Conservation (phyloP, 2,797 vertebrate genomes). For the Cheirogaleus major region DNA sequence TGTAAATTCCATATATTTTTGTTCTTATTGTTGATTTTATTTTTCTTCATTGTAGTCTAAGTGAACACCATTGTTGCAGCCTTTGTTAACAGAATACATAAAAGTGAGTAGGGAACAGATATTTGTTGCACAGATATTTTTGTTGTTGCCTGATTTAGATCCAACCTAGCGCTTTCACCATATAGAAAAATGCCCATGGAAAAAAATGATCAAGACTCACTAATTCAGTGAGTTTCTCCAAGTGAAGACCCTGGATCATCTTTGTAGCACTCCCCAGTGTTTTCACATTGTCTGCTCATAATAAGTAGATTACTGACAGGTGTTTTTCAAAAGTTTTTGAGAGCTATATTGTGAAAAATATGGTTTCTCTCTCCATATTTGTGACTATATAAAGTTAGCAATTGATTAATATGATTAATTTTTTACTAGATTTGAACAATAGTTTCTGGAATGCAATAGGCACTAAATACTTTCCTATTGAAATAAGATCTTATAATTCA, state of each 20-base stretch:
- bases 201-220: background rate
- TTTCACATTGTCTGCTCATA: background rate
- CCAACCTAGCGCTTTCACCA: background rate
- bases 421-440: background rate
- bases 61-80: background rate
- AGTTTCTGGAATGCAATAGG: background rate
- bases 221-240: background rate
- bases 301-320: background rate
- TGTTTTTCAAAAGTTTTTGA: background rate
- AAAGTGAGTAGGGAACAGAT: background rate
- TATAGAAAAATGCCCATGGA: background rate
- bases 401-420: background rate
- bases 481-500: background rate
- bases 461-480: background rate
- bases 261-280: rapidly evolving
- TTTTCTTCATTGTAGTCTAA: background rate
- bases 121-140: background rate
- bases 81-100: background rate
- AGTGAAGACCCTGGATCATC: background rate
- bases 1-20: background rate
- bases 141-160: background rate
- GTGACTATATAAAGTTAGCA: background rate
- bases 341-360: background rate
- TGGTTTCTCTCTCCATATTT: background rate
- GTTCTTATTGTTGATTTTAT: background rate